phyloP scores from a whole-genome alignment of 92 coral and sea anemone genomes.

The Ricordea florida region DNA sequence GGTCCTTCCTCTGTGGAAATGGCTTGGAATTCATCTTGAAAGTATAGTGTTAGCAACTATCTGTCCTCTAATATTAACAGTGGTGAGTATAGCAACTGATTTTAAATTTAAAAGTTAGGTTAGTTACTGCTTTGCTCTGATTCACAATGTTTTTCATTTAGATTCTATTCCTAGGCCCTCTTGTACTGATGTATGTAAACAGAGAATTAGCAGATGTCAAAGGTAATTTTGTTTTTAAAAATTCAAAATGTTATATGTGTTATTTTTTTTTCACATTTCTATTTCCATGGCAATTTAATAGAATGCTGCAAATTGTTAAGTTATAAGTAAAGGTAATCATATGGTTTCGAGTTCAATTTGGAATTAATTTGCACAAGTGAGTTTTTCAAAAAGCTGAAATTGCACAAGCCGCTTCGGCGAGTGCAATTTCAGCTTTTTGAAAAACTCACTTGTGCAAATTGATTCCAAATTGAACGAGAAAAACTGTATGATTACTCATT shows the following conservation, averaged over 20 bases:
- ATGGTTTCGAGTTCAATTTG: too few relatives aligned
- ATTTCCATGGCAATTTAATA: too few relatives aligned
- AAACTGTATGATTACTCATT: too few relatives aligned
- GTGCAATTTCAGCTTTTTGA: too few relatives aligned
- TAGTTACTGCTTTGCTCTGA: not conserved
- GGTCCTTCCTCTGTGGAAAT: conserved; percentile 71
- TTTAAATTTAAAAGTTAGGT: not conserved
- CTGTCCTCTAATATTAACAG: conserved; percentile 76
- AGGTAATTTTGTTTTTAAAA: conserved; percentile 8
- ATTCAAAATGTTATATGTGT: not conserved
- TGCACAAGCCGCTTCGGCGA: too few relatives aligned
- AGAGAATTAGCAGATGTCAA: conserved; percentile 36
- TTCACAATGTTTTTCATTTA: conserved; percentile 1
- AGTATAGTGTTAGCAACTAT: conserved; percentile 62
- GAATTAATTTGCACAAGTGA: too few relatives aligned
- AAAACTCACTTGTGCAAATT: too few relatives aligned
- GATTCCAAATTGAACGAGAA: too few relatives aligned
- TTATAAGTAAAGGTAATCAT: too few relatives aligned
- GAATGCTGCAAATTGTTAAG: too few relatives aligned
- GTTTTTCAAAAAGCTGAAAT: too few relatives aligned
- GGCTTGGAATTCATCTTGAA: conserved; percentile 76
- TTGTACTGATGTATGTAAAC: conserved; percentile 61
- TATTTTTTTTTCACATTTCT: not conserved
- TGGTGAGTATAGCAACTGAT: conserved; percentile 53
- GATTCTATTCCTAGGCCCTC: conserved; percentile 91